Evolutionary conservation across 2,888 invertebrate species (phyloP), one percentile per base, ranked within the genome.

Genomic region (Esperia sulphurella): DNA sequence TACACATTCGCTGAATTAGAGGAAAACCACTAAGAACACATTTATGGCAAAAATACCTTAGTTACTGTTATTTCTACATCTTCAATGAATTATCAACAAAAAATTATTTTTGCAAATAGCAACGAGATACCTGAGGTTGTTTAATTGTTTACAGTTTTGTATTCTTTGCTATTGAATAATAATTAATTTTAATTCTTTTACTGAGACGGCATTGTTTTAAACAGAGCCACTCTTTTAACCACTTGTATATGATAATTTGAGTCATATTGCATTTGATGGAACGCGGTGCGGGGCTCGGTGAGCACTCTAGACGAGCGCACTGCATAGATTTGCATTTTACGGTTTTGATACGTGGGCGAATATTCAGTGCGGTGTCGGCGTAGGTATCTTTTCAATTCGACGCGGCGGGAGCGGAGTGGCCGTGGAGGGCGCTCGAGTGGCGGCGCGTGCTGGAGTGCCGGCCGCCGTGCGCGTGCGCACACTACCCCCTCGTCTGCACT

Each of bases 291-390:
- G 60, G 71, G 61, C 71, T 70, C 67, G 67, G 71, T 68, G 75
- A 79, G 83, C 71, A 81, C 83, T 78, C 77, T 79, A 83, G 83
- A 84, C 81, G 77, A 80, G 82, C 83, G 78, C 81, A 81, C 82
- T 80, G 86, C 84, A 85, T 85, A 84, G 84, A 88, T 89, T 89
- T 89, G 86, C 89, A 88, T 88, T 87, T 87, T 88, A 84, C 83
- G 75, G 83, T 85, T 88, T 86, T 86, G 85, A 86, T 88, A 87
- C 82, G 82, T 83, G 82, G 78, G 80, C 84, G 86, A 85, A 87
- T 85, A 88, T 88, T 85, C 85, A 87, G 82, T 75, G 76, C 78
- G 74, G 83, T 83, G 85, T 84, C 76, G 79, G 79, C 69, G 74
- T 46, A 84, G 83, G 85, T 87, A 86, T 89, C 87, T 88, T 88